Percentiles rank a stretch among this genome's conserved stretches.
Evolutionary conservation across 2,888 invertebrate species (phyloP).

Genomic region (Nomada hirtipes): DNA sequence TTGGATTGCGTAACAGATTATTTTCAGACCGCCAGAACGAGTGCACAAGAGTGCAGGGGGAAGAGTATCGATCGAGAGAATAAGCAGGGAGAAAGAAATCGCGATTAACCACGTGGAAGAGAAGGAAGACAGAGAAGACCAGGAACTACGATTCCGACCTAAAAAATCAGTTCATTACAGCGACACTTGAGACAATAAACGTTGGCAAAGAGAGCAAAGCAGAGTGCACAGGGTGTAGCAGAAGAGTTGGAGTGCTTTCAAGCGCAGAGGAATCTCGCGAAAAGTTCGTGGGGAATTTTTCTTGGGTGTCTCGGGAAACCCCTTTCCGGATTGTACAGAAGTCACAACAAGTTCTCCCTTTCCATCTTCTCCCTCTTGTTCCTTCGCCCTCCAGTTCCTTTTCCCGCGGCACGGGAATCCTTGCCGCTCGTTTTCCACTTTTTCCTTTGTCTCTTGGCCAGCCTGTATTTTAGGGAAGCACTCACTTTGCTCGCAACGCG

Average conservation of each 20-base stretch:
- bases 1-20: slow-evolving; percentile 9
- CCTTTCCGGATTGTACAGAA: slow-evolving; percentile 71
- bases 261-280: slow-evolving; percentile 68
- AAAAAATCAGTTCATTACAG: slow-evolving; percentile 46
- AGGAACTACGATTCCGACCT: not conserved
- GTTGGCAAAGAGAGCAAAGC: not conserved
- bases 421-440: slow-evolving; percentile 29
- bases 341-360: slow-evolving; percentile 78
- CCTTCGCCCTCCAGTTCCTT: slow-evolving; percentile 19
- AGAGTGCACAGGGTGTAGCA: not conserved
- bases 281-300: slow-evolving; percentile 72
- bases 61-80: not conserved
- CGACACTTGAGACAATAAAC: slow-evolving; percentile 24
- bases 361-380: slow-evolving; percentile 17
- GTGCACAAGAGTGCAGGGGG: too few relatives aligned
- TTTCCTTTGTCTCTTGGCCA: slow-evolving; percentile 25
- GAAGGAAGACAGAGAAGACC: not conserved
- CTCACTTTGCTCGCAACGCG: slow-evolving; percentile 68
- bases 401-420: slow-evolving; percentile 24
- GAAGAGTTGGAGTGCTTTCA: slow-evolving; percentile 53
- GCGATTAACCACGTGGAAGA: too few relatives aligned
- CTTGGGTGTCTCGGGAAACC: slow-evolving; percentile 53
- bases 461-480: slow-evolving; percentile 69
- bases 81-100: not conserved
- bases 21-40: not conserved